Evolutionary conservation across 1,140 invertebrate genomes (phyloP).

Genomic region (Meloidogyne chitwoodi): DNA sequence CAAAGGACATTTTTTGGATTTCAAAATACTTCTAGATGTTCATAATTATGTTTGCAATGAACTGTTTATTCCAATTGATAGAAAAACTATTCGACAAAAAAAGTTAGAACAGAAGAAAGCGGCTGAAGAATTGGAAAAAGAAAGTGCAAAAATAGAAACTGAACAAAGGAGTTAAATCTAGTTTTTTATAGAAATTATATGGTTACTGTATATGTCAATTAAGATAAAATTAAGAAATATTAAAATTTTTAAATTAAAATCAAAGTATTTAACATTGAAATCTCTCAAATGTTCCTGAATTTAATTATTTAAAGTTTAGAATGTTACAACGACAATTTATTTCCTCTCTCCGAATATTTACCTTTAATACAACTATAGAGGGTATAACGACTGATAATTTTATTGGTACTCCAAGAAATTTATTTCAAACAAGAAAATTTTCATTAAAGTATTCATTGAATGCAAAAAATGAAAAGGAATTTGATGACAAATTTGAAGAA

Average conservation of each 20-base stretch:
- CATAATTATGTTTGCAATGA: background rate
- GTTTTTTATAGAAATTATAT: background rate
- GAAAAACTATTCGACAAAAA: background rate
- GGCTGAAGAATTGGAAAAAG: background rate
- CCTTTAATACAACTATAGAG: background rate
- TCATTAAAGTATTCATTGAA: background rate
- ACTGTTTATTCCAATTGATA: background rate
- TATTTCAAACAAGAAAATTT: background rate
- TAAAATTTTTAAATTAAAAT: background rate
- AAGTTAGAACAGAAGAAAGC: background rate
- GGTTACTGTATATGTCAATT: too few relatives aligned
- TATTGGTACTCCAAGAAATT: background rate
- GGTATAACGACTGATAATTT: background rate
- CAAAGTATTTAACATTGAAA: background rate
- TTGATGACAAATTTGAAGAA: background rate
- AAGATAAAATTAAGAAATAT: background rate
- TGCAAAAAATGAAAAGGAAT: background rate
- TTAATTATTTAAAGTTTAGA: background rate
- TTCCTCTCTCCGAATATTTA: background rate
- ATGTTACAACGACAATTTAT: background rate
- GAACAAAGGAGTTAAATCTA: background rate
- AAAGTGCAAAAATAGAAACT: background rate
- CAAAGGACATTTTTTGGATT: background rate
- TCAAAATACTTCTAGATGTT: background rate
- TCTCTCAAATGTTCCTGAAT: background rate